These are phyloP conservation scores for Otocyon megalotis DNA, from an alignment of 2,113 vertebrate genomes.

Conservation along the genomic window DNA sequence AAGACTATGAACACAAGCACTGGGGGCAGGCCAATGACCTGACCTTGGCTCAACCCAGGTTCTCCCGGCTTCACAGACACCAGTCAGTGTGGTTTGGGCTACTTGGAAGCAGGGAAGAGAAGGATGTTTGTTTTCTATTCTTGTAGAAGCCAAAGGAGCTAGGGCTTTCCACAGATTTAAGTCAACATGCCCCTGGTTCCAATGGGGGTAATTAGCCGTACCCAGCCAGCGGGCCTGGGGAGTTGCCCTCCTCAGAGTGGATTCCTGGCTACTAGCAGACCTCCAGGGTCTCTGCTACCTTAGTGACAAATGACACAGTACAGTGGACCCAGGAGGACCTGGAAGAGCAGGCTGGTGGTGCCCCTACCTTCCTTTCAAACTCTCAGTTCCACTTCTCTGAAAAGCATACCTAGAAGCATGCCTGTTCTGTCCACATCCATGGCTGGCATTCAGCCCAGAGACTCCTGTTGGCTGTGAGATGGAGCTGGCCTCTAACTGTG, in stretches of 20 bases:
- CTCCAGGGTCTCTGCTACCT: slow-evolving; percentile 57
- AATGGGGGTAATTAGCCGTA: slow-evolving; percentile 68
- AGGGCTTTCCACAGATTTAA: slow-evolving; percentile 60
- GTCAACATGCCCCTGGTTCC: slow-evolving; percentile 48
- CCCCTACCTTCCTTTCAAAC: not conserved
- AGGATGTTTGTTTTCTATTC: slow-evolving; percentile 60
- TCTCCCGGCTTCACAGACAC: slow-evolving; percentile 5
- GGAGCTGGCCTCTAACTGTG: not conserved
- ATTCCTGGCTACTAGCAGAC: slow-evolving; percentile 55
- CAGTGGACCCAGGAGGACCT: slow-evolving; percentile 29
- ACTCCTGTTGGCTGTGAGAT: not conserved
- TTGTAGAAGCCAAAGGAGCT: slow-evolving; percentile 43
- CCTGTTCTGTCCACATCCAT: not conserved
- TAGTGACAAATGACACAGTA: slow-evolving; percentile 46
- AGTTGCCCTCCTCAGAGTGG: slow-evolving; percentile 48
- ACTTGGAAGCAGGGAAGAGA: not conserved
- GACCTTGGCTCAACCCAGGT: not conserved
- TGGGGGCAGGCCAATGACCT: not conserved
- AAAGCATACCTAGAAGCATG: not conserved
- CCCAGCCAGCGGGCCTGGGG: slow-evolving; percentile 33
- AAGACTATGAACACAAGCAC: not conserved
- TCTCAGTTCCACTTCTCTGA: not conserved
- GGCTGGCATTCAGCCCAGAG: not conserved
- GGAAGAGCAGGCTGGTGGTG: not conserved
- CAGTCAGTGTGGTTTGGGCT: not conserved